phyloP scores from a whole-genome alignment of 2,113 vertebrate genomes.

The Dinomys branickii region DNA sequence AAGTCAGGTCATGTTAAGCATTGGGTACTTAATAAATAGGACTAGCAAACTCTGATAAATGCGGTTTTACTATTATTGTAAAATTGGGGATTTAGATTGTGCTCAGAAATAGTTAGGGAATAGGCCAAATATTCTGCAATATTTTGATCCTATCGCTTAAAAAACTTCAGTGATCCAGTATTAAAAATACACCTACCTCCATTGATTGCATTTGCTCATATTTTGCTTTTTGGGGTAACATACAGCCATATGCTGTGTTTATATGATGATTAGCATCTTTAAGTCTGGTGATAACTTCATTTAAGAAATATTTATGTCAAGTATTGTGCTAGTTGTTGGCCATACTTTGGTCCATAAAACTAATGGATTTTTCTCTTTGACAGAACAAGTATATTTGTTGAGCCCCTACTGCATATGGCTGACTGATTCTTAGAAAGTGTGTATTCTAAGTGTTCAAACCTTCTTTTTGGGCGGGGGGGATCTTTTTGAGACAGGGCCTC shows the following conservation, averaged over 20 bases:
- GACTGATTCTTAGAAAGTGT: background rate
- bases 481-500: too few relatives aligned
- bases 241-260: background rate
- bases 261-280: background rate
- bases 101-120: background rate
- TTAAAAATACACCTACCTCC: background rate
- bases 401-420: background rate
- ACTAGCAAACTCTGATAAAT: constrained; percentile 30
- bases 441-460: background rate
- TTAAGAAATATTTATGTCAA: constrained; percentile 38
- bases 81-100: constrained; percentile 12
- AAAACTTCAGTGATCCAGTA: background rate
- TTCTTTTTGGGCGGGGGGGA: too few relatives aligned
- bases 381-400: background rate
- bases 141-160: constrained; percentile 39
- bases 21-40: background rate
- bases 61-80: constrained; percentile 17
- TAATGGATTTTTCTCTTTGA: background rate
- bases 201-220: background rate
- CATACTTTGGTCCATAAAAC: constrained; percentile 25
- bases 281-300: background rate
- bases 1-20: constrained; percentile 28
- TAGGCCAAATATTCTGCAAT: background rate
- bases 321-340: constrained; percentile 2
- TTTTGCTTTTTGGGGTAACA: background rate